Conservation (phyloP, 2,797 vertebrate species). For the Paguma larvata region DNA sequence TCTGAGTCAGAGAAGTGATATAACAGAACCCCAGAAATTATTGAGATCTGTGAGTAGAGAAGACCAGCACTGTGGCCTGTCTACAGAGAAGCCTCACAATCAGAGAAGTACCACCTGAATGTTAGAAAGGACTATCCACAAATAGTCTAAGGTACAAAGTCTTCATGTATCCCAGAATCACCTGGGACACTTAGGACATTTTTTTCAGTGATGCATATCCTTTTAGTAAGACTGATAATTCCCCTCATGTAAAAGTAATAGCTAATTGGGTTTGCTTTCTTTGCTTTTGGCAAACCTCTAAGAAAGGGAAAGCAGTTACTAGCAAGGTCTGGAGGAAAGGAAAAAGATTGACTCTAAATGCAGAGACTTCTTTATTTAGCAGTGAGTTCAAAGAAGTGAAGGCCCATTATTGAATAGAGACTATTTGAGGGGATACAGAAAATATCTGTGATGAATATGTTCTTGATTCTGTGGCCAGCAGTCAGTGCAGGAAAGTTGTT, state of each 20-base stretch:
- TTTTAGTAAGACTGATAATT: background rate
- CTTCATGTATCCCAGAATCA: background rate
- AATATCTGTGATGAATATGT: background rate
- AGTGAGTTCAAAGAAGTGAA: background rate
- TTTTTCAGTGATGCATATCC: background rate
- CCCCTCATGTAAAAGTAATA: background rate
- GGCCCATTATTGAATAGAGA: background rate
- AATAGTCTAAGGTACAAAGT: background rate
- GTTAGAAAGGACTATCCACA: background rate
- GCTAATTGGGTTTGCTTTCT: background rate
- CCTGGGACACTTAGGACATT: too few relatives aligned
- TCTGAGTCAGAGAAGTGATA: background rate
- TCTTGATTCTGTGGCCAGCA: too few relatives aligned
- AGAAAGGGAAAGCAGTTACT: background rate
- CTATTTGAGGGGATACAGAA: background rate
- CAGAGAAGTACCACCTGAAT: background rate
- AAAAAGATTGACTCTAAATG: background rate
- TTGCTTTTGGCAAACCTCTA: background rate
- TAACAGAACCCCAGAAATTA: background rate
- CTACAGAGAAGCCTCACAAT: background rate
- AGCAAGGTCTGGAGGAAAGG: background rate
- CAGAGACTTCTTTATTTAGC: background rate
- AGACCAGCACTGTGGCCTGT: background rate
- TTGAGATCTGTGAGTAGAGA: background rate
- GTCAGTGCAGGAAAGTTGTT: background rate